Evolutionary conservation across 1,140 invertebrate species (phyloP), one percentile per base, ranked within the genome.

Genomic region (Ceratosolen solmsi): DNA sequence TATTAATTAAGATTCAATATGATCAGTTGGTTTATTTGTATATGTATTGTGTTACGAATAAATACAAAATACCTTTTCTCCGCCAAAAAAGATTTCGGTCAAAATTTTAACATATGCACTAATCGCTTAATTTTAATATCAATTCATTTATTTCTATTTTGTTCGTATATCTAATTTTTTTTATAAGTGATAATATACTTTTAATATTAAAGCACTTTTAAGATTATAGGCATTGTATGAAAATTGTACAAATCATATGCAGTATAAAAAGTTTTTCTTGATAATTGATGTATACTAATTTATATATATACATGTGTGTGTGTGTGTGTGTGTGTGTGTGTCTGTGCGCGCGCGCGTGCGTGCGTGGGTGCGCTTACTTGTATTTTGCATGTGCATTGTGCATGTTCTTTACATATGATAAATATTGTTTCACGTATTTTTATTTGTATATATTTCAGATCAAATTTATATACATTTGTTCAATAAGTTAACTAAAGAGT

Each of bases 401-500:
- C 20, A 77, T 38, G 8, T 77, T 49, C 46, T 63, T 77, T 65
- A 38, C 58, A 7, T 60, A 65, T 30, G 74, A 60, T 70, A 82
- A 41, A 70, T 78, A 60, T 78, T 75, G 79, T 74, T 80, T 56
- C 68, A 78, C 68, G 76, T 68, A 38, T 74, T 75, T 77, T 75
- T 58, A 78, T 84, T 76, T 84, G 71, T 85, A 85, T 84, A 84
- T 84, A 83, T 82, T 82, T 80, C 68, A 73, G 15, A 74, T 73
- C 56, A 81, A 81, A 17, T 8, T 65, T 25, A 41, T 38, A 17
- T 41, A 75, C 27, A 2, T 41, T 60, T 60, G 46, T n/a, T 33
- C 8, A 5, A 41, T 60, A 5, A 60, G 9, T 75, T 58, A 60
- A 41, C 49, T 25, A 36, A 17, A n/a, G 36, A 58, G 3, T 54